phyloP scores from a whole-genome alignment of 2,797 vertebrate species.

The Peromyscus eremicus region DNA sequence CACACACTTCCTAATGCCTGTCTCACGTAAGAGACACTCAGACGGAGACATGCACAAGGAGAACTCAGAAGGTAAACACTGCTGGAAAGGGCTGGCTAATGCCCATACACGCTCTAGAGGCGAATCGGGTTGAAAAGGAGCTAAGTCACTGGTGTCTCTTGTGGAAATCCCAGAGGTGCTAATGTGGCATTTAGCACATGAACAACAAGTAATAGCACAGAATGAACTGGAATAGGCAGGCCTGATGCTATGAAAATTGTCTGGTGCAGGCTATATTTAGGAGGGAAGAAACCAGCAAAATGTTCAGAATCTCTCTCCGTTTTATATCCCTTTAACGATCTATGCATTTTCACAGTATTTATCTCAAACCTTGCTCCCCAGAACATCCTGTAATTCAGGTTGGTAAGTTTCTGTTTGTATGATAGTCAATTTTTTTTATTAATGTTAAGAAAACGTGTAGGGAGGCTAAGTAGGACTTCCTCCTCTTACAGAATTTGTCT shows the following conservation, averaged over 20 bases:
- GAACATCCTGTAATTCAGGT: conserved; percentile 49
- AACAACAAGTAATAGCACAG: conserved; percentile 61
- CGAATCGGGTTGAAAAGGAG: conserved; percentile 21
- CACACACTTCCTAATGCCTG: not conserved
- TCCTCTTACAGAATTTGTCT: not conserved
- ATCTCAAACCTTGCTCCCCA: conserved; percentile 33
- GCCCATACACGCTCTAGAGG: not conserved
- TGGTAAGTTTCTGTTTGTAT: conserved; percentile 12
- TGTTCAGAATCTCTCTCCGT: conserved; percentile 33
- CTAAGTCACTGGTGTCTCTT: conserved; percentile 50
- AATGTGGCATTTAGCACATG: conserved; percentile 66
- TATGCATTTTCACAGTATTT: conserved; percentile 10
- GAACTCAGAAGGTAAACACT: not conserved
- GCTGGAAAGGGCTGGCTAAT: not conserved
- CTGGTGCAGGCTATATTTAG: conserved; percentile 14
- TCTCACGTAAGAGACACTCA: not conserved
- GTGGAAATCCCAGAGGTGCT: conserved; percentile 50
- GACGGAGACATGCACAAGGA: not conserved
- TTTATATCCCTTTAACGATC: conserved; percentile 30
- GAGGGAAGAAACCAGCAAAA: conserved; percentile 17
- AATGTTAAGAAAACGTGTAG: not conserved
- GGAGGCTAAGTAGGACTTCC: not conserved
- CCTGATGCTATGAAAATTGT: conserved; percentile 54
- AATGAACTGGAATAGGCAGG: conserved; percentile 50
- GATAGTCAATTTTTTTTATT: not conserved